Conservation (phyloP, 2,888 invertebrate genomes). For the Plemyria rubiginata region DNA sequence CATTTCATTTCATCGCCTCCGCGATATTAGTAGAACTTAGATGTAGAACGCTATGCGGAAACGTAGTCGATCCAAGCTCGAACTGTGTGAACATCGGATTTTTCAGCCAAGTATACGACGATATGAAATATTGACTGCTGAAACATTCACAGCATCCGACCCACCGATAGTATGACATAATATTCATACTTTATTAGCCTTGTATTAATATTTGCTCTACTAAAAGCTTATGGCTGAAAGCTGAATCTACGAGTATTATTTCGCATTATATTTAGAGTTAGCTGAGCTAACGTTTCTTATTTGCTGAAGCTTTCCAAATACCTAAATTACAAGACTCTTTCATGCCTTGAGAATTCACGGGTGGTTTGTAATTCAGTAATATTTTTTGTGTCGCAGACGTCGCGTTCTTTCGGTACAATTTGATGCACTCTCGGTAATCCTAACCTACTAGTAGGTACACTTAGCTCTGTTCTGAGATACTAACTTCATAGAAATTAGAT, state of each 20-base stretch:
- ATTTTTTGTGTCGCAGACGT: not conserved
- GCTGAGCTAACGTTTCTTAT: not conserved
- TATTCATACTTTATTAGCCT: conserved; percentile 68
- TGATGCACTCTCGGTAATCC: not conserved
- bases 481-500: too few relatives aligned
- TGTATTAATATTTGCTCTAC: conserved; percentile 51
- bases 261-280: too few relatives aligned
- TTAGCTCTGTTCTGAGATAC: too few relatives aligned
- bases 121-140: conserved; percentile 65
- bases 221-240: conserved; percentile 34
- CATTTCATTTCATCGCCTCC: conserved; percentile 47
- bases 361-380: conserved; percentile 1
- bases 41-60: conserved; percentile 61
- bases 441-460: too few relatives aligned
- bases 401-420: not conserved
- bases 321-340: conserved; percentile 10
- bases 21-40: conserved; percentile 38
- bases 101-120: conserved; percentile 52
- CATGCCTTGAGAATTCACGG: not conserved
- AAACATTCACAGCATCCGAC: conserved; percentile 49
- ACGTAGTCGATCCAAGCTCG: conserved; percentile 48
- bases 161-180: conserved; percentile 51
- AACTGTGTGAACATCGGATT: conserved; percentile 52
- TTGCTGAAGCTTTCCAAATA: conserved; percentile 4
- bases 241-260: conserved; percentile 13